Percentiles rank a stretch among this genome's conserved stretches.
These are phyloP conservation scores for Ectropis crepuscularia DNA, from an alignment of 2,888 invertebrate genomes.

Conservation along the genomic window DNA sequence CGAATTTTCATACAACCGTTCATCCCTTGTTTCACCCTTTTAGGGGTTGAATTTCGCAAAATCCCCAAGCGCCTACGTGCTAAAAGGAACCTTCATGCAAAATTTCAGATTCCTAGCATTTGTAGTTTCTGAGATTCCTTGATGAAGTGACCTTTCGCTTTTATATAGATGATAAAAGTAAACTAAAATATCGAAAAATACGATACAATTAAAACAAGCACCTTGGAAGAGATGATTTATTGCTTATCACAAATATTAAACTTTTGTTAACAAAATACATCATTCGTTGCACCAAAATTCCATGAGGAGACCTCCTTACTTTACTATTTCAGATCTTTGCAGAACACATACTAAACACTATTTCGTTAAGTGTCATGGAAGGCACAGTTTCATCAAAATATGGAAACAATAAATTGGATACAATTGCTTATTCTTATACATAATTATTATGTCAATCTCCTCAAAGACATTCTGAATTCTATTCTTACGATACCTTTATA, in stretches of 20 bases:
- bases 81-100: too few species aligned
- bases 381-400: slow-evolving; percentile 61
- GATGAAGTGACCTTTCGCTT: too few species aligned
- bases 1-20: too few species aligned
- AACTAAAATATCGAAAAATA: background rate
- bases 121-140: too few species aligned
- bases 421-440: slow-evolving; percentile 29
- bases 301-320: slow-evolving; percentile 56
- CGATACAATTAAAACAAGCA: slow-evolving; percentile 36
- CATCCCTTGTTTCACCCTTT: too few species aligned
- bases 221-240: slow-evolving; percentile 62
- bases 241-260: slow-evolving; percentile 62
- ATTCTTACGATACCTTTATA: slow-evolving; percentile 52
- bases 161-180: too few species aligned
- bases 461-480: slow-evolving; percentile 59
- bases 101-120: too few species aligned
- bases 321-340: slow-evolving; percentile 30
- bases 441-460: slow-evolving; percentile 49
- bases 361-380: slow-evolving; percentile 50
- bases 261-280: slow-evolving; percentile 66
- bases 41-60: too few species aligned
- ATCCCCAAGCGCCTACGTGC: too few species aligned
- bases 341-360: slow-evolving; percentile 30
- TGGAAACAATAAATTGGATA: slow-evolving; percentile 13
- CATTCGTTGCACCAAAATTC: slow-evolving; percentile 60